Percentiles rank a stretch among this genome's conserved stretches.
phyloP scores from a whole-genome alignment of 2,888 invertebrate species.

The Brenthis hecate region DNA sequence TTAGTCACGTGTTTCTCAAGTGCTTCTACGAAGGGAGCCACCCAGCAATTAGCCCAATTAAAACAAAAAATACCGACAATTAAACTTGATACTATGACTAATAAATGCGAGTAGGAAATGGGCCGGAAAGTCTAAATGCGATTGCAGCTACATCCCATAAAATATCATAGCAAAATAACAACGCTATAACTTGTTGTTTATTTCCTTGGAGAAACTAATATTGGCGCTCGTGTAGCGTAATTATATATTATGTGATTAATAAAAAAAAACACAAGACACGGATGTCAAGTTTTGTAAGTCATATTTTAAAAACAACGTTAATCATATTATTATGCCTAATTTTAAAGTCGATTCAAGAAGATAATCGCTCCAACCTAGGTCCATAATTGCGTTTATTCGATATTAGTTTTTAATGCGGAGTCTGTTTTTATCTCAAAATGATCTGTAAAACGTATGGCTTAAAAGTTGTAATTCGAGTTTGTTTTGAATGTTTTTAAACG shows the following conservation, averaged over 20 bases:
- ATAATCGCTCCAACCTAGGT: slow-evolving; percentile 68
- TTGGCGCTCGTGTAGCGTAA: slow-evolving; percentile 43
- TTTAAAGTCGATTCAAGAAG: slow-evolving; percentile 71
- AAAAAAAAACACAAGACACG: slow-evolving; percentile 55
- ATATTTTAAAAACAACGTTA: slow-evolving; percentile 73
- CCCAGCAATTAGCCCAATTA: slow-evolving; percentile 71
- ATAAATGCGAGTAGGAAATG: slow-evolving; percentile 40
- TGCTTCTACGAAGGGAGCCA: slow-evolving; percentile 61
- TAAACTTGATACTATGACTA: slow-evolving; percentile 41
- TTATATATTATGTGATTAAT: slow-evolving; percentile 43
- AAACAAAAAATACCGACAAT: slow-evolving; percentile 46
- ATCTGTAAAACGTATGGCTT: slow-evolving; percentile 50
- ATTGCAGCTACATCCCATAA: slow-evolving; percentile 35
- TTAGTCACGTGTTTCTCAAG: slow-evolving; percentile 33
- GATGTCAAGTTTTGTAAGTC: slow-evolving; percentile 67
- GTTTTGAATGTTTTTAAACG: slow-evolving; percentile 31
- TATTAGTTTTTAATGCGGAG: slow-evolving; percentile 50
- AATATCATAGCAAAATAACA: slow-evolving; percentile 48
- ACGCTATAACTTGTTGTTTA: slow-evolving; percentile 45
- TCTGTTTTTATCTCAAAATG: slow-evolving; percentile 46
- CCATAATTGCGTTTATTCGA: slow-evolving; percentile 57
- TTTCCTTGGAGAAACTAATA: slow-evolving; percentile 45
- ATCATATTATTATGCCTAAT: slow-evolving; percentile 75
- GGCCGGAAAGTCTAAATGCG: slow-evolving; percentile 40
- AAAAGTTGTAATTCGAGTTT: slow-evolving; percentile 47